Evolutionary conservation across 2,888 invertebrate genomes (phyloP).

Genomic region (Dione vanillae): DNA sequence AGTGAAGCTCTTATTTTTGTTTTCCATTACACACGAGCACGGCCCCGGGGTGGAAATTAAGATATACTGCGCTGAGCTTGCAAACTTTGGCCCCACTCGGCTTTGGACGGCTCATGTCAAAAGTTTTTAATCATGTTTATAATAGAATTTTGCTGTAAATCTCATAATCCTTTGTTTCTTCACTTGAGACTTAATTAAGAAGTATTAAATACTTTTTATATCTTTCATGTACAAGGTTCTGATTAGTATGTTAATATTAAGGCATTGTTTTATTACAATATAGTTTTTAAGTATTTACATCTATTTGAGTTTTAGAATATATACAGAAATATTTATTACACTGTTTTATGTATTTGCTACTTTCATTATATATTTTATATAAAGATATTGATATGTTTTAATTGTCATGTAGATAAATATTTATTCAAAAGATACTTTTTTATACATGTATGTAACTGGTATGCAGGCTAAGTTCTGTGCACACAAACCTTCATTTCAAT

Average conservation of each 20-base stretch:
- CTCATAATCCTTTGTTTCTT: constrained; percentile 32
- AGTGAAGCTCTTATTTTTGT: constrained; percentile 41
- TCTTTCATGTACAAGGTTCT: neutral
- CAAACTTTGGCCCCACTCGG: constrained; percentile 40
- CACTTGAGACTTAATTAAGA: neutral
- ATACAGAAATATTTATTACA: too few relatives aligned
- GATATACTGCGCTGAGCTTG: constrained; percentile 40
- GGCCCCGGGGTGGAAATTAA: constrained; percentile 37
- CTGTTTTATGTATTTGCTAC: too few relatives aligned
- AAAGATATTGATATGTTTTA: too few relatives aligned
- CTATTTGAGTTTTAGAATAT: too few relatives aligned
- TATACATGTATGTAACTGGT: neutral
- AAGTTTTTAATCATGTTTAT: constrained; percentile 45
- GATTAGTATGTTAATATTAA: neutral
- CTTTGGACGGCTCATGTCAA: constrained; percentile 43
- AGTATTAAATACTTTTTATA: neutral
- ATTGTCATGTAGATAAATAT: too few relatives aligned
- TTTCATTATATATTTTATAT: too few relatives aligned
- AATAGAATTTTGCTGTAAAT: constrained; percentile 41
- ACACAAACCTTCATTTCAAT: constrained; percentile 36
- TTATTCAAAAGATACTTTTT: too few relatives aligned
- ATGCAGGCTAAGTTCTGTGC: constrained; percentile 21
- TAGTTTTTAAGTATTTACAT: neutral
- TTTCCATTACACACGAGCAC: constrained; percentile 38
- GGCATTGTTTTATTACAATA: neutral